Evolutionary conservation across 1,140 invertebrate genomes (phyloP).

Genomic region (Megalopta genalis): DNA sequence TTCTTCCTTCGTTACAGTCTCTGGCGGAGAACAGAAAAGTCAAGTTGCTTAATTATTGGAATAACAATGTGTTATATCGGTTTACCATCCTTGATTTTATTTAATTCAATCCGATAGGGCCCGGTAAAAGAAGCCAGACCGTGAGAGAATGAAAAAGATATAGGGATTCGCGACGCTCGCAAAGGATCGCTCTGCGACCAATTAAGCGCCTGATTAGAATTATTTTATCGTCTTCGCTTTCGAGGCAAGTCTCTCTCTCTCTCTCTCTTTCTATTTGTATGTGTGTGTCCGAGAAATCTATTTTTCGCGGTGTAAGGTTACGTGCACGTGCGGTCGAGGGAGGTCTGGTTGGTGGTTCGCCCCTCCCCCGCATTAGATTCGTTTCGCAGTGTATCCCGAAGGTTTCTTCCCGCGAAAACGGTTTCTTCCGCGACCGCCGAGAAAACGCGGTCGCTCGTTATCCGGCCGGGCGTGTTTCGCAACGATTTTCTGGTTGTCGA

Average conservation of each 20-base stretch:
- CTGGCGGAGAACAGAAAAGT: no score
- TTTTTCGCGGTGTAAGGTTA: slow-evolving; percentile 55
- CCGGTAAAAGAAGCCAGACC: no score
- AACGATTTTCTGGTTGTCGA: slow-evolving; percentile 57
- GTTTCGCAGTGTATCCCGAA: no score
- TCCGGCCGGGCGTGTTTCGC: slow-evolving; percentile 42
- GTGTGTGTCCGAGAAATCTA: slow-evolving; percentile 30
- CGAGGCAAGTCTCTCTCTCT: slow-evolving; percentile 8
- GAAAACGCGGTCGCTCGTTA: not conserved
- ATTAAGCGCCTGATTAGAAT: slow-evolving; percentile 41
- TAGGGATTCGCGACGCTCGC: no score
- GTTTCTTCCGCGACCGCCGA: not conserved
- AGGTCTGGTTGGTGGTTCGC: not conserved
- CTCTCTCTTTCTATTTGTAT: no score
- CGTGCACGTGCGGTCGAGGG: slow-evolving; percentile 10
- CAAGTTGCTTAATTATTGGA: no score
- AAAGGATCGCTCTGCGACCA: slow-evolving; percentile 1
- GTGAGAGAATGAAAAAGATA: no score
- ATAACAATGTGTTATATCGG: no score
- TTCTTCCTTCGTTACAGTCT: no score
- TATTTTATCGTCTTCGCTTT: slow-evolving; percentile 33
- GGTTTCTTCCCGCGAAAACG: no score
- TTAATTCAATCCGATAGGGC: no score
- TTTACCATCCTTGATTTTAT: no score
- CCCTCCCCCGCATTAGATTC: not conserved